Evolutionary conservation across 2,888 invertebrate species (phyloP).

Genomic region (Odontothrips loti): DNA sequence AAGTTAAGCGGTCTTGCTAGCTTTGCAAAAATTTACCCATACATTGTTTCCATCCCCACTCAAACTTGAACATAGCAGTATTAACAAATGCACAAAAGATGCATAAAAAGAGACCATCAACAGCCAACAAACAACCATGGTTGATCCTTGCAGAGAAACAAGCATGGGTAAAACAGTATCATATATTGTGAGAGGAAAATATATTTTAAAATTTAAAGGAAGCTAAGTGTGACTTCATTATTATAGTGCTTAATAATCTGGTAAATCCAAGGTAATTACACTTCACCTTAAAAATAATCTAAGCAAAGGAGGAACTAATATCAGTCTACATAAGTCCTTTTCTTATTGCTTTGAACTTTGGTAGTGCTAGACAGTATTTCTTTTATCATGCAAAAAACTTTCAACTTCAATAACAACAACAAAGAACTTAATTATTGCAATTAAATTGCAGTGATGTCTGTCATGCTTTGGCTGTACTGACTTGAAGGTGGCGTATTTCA

Average conservation of each 20-base stretch:
- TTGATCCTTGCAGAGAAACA: background rate
- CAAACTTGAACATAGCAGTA: background rate
- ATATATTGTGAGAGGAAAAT: background rate
- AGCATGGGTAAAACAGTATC: background rate
- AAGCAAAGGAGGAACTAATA: conserved; percentile 20
- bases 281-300: background rate
- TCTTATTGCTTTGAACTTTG: conserved; percentile 21
- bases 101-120: background rate
- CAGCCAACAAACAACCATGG: background rate
- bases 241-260: background rate
- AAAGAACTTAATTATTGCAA: background rate
- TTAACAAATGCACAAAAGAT: conserved; percentile 1
- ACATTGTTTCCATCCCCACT: background rate
- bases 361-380: background rate
- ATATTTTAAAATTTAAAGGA: background rate
- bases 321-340: conserved; percentile 24
- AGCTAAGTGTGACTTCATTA: conserved; percentile 2
- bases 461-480: background rate
- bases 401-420: background rate
- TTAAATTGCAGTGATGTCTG: background rate
- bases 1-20: too few species aligned
- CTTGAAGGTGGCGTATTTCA: background rate
- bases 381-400: background rate
- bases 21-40: too few species aligned
- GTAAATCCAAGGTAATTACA: background rate